Evolutionary conservation across 2,888 invertebrate genomes (phyloP).

Genomic region (Mermis nigrescens): DNA sequence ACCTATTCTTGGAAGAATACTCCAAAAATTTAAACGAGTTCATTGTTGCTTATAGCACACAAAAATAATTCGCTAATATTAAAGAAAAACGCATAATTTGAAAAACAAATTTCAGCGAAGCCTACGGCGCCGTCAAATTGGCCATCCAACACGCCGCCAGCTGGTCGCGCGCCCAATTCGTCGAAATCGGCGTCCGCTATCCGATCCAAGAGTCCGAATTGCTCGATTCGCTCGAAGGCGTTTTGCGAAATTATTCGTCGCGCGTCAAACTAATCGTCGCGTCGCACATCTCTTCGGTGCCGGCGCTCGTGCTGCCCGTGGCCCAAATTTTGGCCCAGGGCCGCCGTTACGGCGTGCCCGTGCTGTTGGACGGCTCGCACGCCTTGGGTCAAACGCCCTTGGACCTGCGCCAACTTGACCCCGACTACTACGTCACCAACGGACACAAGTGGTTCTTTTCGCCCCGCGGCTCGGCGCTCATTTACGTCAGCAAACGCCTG

Average conservation of each 20-base stretch:
- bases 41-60: no score
- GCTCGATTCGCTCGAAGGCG: background rate
- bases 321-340: background rate
- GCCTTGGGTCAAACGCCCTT: slow-evolving; percentile 1
- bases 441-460: background rate
- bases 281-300: slow-evolving; percentile 6
- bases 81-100: no score
- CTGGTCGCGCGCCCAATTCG: background rate
- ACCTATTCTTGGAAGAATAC: no score
- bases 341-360: background rate
- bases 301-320: slow-evolving; percentile 2
- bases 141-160: background rate
- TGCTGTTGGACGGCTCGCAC: slow-evolving; percentile 4
- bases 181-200: background rate
- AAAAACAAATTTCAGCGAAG: background rate
- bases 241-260: background rate
- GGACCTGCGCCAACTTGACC: background rate
- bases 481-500: background rate
- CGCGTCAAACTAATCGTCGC: slow-evolving; percentile 1
- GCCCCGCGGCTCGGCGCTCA: background rate
- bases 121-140: background rate
- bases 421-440: slow-evolving; percentile 3
- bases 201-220: background rate
- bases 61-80: no score
- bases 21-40: no score